These are phyloP conservation scores for Teleopsis dalmanni DNA, from an alignment of 1,140 invertebrate species.

Conservation along the genomic window DNA sequence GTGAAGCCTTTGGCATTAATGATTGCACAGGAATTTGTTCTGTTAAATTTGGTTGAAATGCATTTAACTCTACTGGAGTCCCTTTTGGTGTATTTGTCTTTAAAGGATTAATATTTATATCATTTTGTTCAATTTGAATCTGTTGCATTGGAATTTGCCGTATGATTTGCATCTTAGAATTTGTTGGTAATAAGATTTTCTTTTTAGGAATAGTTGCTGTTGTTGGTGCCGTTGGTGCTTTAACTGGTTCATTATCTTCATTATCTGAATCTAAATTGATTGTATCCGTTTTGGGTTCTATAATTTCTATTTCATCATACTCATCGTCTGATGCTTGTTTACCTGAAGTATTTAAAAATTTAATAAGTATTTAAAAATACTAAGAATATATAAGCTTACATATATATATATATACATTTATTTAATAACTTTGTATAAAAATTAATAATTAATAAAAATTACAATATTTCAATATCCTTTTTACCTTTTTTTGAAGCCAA, in stretches of 20 bases:
- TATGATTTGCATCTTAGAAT: background rate
- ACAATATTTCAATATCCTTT: no score
- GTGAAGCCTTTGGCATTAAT: constrained; percentile 29
- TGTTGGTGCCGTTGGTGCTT: background rate
- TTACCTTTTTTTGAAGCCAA: no score
- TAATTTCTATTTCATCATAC: constrained; percentile 42
- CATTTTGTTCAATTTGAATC: no score
- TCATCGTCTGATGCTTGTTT: constrained; percentile 43
- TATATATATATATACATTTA: no score
- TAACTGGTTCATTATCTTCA: constrained; percentile 27
- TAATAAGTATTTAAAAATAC: no score
- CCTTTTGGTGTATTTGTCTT: no score
- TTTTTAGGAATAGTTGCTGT: background rate
- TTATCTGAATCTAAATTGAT: constrained; percentile 43
- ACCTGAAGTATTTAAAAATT: constrained; percentile 22
- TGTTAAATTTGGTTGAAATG: background rate
- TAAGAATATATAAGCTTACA: no score
- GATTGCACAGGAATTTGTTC: no score
- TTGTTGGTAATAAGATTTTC: background rate
- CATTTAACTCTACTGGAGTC: background rate
- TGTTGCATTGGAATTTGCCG: background rate
- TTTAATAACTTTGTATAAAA: no score
- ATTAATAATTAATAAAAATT: no score
- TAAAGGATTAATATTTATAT: no score
- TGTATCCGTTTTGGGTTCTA: constrained; percentile 39